phyloP scores from a whole-genome alignment of 2,797 vertebrate species.

The Nannoperca australis region DNA sequence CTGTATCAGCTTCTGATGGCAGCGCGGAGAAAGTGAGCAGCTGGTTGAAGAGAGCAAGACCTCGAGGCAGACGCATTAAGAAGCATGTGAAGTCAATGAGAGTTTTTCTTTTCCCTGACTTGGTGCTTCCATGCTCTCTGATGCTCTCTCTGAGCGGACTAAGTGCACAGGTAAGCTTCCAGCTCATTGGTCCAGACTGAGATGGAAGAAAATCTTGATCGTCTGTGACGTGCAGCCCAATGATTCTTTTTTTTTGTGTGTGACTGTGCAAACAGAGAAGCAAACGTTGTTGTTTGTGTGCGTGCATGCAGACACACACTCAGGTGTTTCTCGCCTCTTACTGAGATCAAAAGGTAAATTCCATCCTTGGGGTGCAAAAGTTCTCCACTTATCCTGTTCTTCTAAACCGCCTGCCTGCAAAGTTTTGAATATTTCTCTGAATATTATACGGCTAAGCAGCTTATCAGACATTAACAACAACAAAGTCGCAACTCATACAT shows the following conservation, averaged over 20 bases:
- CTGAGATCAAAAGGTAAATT: conserved; percentile 57
- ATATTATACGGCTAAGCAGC: conserved; percentile 50
- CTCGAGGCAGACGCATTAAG: conserved; percentile 59
- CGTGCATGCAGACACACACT: conserved; percentile 1
- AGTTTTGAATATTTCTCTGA: conserved; percentile 56
- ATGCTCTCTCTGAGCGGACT: conserved; percentile 71
- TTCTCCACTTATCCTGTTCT: conserved; percentile 57
- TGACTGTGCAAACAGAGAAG: conserved; percentile 43
- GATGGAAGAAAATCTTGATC: conserved; percentile 77
- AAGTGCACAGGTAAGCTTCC: conserved; percentile 81
- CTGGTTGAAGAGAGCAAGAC: conserved; percentile 54
- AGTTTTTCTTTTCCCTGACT: conserved; percentile 79
- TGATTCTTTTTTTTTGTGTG: conserved; percentile 44
- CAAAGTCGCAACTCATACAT: conserved; percentile 40
- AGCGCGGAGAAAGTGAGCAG: conserved; percentile 14
- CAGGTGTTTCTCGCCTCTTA: conserved; percentile 45
- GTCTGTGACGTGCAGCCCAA: conserved; percentile 66
- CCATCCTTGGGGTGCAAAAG: conserved; percentile 46
- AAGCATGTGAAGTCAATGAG: conserved; percentile 58
- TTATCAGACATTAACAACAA: conserved; percentile 58
- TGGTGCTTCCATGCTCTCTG: conserved; percentile 72
- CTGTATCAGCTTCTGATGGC: conserved; percentile 43
- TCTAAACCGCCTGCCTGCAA: conserved; percentile 43
- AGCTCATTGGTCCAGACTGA: conserved; percentile 76
- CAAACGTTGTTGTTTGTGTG: conserved; percentile 28